Evolutionary conservation across 2,888 invertebrate genomes (phyloP).

Genomic region (Junonia oenone): DNA sequence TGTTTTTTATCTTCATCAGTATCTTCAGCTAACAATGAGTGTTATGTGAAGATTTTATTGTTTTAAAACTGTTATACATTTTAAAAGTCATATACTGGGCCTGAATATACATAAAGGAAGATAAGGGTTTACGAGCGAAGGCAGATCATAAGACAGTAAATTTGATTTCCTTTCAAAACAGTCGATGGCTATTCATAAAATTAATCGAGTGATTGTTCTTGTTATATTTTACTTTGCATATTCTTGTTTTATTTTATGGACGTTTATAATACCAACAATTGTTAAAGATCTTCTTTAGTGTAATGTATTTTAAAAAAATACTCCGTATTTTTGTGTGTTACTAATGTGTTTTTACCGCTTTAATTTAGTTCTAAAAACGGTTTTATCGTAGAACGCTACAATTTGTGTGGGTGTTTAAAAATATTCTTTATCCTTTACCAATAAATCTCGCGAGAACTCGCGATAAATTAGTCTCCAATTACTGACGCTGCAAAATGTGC

Average conservation of each 20-base stretch:
- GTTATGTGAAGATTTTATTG: no score
- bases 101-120: no score
- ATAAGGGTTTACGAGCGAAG: slow-evolving; percentile 35
- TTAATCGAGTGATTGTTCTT: slow-evolving; percentile 47
- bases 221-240: slow-evolving; percentile 53
- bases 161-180: slow-evolving; percentile 21
- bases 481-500: slow-evolving; percentile 30
- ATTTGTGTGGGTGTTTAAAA: slow-evolving; percentile 40
- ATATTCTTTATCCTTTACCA: slow-evolving; percentile 40
- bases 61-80: no score
- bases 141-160: slow-evolving; percentile 10
- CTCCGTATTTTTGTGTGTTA: no score
- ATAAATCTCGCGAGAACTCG: slow-evolving; percentile 48
- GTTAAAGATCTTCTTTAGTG: slow-evolving; percentile 27
- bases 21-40: no score
- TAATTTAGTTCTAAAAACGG: slow-evolving; percentile 3
- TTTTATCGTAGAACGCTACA: slow-evolving; percentile 14
- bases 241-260: slow-evolving; percentile 66
- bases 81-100: no score
- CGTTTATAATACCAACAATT: slow-evolving; percentile 62
- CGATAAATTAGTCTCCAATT: slow-evolving; percentile 55
- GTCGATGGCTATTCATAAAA: slow-evolving; percentile 39
- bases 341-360: not conserved
- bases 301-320: slow-evolving; percentile 27
- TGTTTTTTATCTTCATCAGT: no score